Conservation (phyloP, 1,140 invertebrate genomes). For the Orchestia grillus region DNA sequence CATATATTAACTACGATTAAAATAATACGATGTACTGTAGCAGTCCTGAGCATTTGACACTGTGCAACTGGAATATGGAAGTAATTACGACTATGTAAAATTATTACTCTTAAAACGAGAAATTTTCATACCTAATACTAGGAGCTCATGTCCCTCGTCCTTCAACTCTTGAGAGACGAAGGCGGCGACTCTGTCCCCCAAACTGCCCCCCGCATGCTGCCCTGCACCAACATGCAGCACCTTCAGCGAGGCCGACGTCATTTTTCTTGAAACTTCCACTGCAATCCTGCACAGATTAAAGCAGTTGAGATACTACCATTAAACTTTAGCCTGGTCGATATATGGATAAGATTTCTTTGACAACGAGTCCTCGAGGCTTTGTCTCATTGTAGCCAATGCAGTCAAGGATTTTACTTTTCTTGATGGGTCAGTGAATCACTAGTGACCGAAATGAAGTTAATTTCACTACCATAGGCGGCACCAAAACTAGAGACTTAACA, state of each 20-base stretch:
- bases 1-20: no score
- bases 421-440: no score
- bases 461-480: no score
- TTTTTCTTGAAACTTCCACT: background rate
- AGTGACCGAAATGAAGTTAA: no score
- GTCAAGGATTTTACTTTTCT: no score
- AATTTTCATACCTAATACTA: background rate
- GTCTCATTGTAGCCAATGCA: no score
- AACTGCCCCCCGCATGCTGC: slow-evolving; percentile 46
- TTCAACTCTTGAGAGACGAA: background rate
- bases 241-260: background rate
- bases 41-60: background rate
- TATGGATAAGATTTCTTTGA: no score
- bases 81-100: background rate
- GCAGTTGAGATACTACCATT: no score
- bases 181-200: background rate
- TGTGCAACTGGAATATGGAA: background rate
- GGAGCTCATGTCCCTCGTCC: background rate
- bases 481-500: no score
- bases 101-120: background rate
- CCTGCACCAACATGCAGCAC: slow-evolving; percentile 40
- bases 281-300: background rate
- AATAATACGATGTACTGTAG: no score
- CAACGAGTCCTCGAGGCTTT: no score
- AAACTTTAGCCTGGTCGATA: no score